These are phyloP conservation scores for Lithophane ornitopus DNA, from an alignment of 2,888 invertebrate species.

Conservation along the genomic window DNA sequence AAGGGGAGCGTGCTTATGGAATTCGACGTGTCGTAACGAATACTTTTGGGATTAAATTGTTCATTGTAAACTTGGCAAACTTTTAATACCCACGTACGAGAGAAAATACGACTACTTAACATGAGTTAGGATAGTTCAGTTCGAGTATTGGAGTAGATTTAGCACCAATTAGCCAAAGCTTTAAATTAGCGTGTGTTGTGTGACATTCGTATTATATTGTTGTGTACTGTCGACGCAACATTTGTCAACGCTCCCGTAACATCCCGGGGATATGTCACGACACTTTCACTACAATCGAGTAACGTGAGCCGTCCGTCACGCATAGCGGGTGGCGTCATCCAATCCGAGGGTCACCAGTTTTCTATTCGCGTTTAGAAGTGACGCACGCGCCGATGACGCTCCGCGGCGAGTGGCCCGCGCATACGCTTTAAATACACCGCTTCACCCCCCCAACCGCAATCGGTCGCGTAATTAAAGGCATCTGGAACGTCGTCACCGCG, in stretches of 20 bases:
- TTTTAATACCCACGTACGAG: conserved; percentile 22
- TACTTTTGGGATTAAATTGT: conserved; percentile 57
- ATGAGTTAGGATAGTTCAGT: conserved; percentile 16
- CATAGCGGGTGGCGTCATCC: conserved; percentile 79
- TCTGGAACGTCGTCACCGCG: conserved; percentile 77
- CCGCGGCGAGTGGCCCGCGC: conserved; percentile 69
- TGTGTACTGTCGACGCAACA: conserved; percentile 31
- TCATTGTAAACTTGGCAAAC: conserved; percentile 54
- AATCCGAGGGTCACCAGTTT: conserved; percentile 85
- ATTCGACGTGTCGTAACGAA: conserved; percentile 44
- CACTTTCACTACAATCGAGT: conserved; percentile 73
- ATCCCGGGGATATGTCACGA: conserved; percentile 61
- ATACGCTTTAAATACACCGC: conserved; percentile 77
- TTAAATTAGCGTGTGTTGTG: conserved; percentile 36
- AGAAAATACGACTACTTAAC: conserved; percentile 24
- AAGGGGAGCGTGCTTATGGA: conserved; percentile 43
- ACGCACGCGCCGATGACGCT: conserved; percentile 87
- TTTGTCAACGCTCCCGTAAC: conserved; percentile 31
- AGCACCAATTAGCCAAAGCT: conserved; percentile 30
- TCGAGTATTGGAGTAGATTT: conserved; percentile 19
- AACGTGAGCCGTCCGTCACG: conserved; percentile 81
- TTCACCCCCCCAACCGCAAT: conserved; percentile 68
- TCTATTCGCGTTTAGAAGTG: conserved; percentile 87
- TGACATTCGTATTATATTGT: conserved; percentile 35
- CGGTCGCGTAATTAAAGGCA: conserved; percentile 81